Evolutionary conservation across 2,113 vertebrate species (phyloP), one percentile per base, ranked within the genome.

Genomic region (Ptyas mucosa): DNA sequence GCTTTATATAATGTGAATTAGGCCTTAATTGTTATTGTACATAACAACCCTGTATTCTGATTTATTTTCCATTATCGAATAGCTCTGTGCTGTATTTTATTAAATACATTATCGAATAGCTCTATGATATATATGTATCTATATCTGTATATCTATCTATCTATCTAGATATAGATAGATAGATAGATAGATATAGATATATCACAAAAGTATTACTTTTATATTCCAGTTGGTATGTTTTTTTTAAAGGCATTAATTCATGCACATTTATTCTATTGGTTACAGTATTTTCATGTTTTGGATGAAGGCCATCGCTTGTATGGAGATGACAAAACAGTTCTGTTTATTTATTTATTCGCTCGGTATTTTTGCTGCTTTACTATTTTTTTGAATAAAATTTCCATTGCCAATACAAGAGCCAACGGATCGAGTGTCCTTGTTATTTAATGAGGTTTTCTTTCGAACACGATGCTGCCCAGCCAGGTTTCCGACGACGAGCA

Each of bases 21-120:
- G 97, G 97, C 97, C 98, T 98, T 97, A 97, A 97, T 95, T 96
- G 96, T 95, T 91, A 87, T 46, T 97, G 95, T 97, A 96, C 94
- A 95, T 96, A 97, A 93, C 34, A 94, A 96, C 95, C 91, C 89
- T 96, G 75, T 96, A 94, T 97, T 95, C 95, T 95, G 93, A 93
- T 94, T 90, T 95, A 49, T 95, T 96, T 96, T 96, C 85, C 95
- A 95, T 94, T 91, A 93, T 94, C 90, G 93, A 96, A 94, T 96
- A 93, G 90, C 86, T 95, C 93, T 95, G 58, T 93, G 95, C 94
- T 97, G 93, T 96, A 95, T 94, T 93, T 94, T 87, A 51, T 86
- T 86, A 51, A 26, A 89, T 64, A 8, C 95, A 95, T 94, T 91
- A 93, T 94, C 91, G 93, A 96, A 94, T 96, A 93, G 90, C 87